These are phyloP conservation scores for Clarias batrachus DNA, from an alignment of 2,113 vertebrate genomes.

Conservation along the genomic window DNA sequence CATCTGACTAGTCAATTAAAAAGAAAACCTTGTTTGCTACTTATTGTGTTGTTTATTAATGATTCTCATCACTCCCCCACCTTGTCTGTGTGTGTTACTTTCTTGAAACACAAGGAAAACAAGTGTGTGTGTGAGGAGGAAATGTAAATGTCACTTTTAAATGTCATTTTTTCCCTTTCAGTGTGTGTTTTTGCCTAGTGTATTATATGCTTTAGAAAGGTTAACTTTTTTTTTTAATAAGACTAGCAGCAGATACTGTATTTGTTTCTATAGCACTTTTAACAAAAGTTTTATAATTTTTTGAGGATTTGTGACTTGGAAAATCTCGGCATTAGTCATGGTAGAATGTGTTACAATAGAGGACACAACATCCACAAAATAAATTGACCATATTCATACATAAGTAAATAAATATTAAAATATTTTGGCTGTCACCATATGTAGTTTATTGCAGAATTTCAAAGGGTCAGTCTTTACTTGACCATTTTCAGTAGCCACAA, in stretches of 20 bases:
- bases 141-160: slow-evolving; percentile 6
- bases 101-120: not conserved
- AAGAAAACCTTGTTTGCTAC: not conserved
- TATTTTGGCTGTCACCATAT: not conserved
- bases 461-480: not conserved
- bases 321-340: not conserved
- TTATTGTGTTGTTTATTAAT: not conserved
- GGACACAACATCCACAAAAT: not conserved
- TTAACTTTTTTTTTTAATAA: not conserved
- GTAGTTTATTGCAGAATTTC: too few species aligned
- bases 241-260: not conserved
- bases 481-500: too few species aligned
- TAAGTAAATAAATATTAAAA: not conserved
- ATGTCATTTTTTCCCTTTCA: not conserved
- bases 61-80: not conserved
- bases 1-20: not conserved
- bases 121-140: not conserved
- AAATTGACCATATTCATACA: not conserved
- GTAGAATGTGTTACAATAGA: not conserved
- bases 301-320: too few species aligned
- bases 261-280: not conserved
- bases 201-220: not conserved
- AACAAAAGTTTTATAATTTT: too few species aligned
- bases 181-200: not conserved
- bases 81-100: not conserved